Percentiles rank a stretch among this genome's conserved stretches.
Evolutionary conservation across 2,113 vertebrate species (phyloP).

Genomic region (Bufo gargarizans): DNA sequence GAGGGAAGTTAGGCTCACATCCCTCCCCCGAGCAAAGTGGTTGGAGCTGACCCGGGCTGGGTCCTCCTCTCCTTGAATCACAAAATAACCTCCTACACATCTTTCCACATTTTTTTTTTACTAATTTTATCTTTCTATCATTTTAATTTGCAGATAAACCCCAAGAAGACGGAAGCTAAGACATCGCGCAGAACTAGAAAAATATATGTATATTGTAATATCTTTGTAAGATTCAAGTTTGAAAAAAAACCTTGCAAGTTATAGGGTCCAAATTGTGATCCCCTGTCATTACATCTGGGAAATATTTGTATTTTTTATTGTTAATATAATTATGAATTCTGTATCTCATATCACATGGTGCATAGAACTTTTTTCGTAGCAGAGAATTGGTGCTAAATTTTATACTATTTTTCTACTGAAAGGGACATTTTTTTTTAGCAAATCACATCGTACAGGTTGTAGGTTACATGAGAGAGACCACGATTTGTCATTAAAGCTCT

Average conservation of each 20-base stretch:
- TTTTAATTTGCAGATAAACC: slow-evolving; percentile 48
- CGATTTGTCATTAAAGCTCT: not conserved
- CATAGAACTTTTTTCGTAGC: slow-evolving; percentile 54
- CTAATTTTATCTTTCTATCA: not conserved
- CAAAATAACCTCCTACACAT: too few species aligned
- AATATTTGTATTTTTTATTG: slow-evolving; percentile 50
- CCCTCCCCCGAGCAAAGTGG: not conserved
- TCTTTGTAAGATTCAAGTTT: slow-evolving; percentile 56
- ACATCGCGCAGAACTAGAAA: not conserved
- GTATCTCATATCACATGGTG: slow-evolving; percentile 27
- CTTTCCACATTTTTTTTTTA: too few species aligned
- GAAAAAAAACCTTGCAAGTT: slow-evolving; percentile 32
- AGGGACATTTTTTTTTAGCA: slow-evolving; percentile 65
- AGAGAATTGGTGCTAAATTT: slow-evolving; percentile 75
- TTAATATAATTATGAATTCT: slow-evolving; percentile 42
- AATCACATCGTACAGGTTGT: slow-evolving; percentile 51
- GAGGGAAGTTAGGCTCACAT: not conserved
- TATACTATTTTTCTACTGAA: slow-evolving; percentile 62
- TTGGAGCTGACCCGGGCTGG: not conserved
- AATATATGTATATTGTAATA: slow-evolving; percentile 53
- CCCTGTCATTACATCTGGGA: slow-evolving; percentile 45
- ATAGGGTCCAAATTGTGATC: slow-evolving; percentile 22
- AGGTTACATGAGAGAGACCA: not conserved
- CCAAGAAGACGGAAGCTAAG: not conserved
- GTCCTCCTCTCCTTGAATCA: too few species aligned